phyloP scores from a whole-genome alignment of 2,113 vertebrate species.

The Rhinolophus sinicus region DNA sequence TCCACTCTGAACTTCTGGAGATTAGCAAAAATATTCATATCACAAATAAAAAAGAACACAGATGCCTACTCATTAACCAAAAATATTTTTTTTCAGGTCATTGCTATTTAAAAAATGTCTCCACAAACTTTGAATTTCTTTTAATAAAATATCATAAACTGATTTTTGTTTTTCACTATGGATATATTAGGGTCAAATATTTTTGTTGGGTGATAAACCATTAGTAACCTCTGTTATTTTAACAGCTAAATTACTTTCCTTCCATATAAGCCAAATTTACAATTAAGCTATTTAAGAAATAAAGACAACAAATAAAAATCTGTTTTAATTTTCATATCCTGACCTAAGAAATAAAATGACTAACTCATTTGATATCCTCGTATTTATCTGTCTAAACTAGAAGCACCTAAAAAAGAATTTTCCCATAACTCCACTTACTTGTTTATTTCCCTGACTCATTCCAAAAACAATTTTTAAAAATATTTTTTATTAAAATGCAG shows the following conservation, averaged over 20 bases:
- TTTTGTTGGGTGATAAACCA: slow-evolving; percentile 60
- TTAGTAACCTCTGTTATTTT: slow-evolving; percentile 51
- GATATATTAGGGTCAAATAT: slow-evolving; percentile 47
- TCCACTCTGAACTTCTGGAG: neutral
- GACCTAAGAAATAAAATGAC: slow-evolving; percentile 47
- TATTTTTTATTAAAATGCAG: too few relatives aligned
- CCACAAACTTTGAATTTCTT: slow-evolving; percentile 42
- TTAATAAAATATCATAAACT: slow-evolving; percentile 42
- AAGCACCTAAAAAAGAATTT: slow-evolving; percentile 51
- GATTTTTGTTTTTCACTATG: slow-evolving; percentile 33
- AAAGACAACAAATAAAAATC: slow-evolving; percentile 60
- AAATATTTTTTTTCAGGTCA: slow-evolving; percentile 48
- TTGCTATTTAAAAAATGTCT: slow-evolving; percentile 43
- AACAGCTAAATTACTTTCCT: slow-evolving; percentile 48
- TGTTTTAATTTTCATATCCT: slow-evolving; percentile 48
- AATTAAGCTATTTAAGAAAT: slow-evolving; percentile 58
- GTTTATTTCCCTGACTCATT: slow-evolving; percentile 58
- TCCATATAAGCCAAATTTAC: slow-evolving; percentile 47
- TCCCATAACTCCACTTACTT: slow-evolving; percentile 55
- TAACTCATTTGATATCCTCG: slow-evolving; percentile 8
- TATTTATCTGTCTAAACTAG: slow-evolving; percentile 64
- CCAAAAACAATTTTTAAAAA: neutral
- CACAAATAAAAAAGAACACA: slow-evolving; percentile 32
- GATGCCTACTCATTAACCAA: slow-evolving; percentile 12
- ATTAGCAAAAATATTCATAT: slow-evolving; percentile 42